Evolutionary conservation across 2,797 vertebrate species (phyloP), one percentile per base, ranked within the genome.

Genomic region (Onychomys leucogaster): DNA sequence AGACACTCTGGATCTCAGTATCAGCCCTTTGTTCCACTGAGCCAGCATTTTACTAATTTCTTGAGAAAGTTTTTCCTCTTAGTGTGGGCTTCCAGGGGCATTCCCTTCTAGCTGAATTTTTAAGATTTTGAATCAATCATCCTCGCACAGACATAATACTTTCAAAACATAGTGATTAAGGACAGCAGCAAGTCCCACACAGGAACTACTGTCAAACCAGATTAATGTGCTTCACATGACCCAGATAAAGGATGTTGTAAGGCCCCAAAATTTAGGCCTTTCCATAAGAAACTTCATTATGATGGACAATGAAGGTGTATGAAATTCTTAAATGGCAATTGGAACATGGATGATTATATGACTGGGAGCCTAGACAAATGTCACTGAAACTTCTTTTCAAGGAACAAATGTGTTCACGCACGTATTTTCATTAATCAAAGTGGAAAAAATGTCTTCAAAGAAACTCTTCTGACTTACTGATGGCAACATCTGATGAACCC

Each of bases 1-100:
- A 73, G 63, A 81, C 29, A 17, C 87, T 32, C 67, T 1, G 4
- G 78, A n/a, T 34, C 76, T 88, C 59, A 81, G 83, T 37, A 67
- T 93, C 90, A 90, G 41, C 6, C 76, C 61, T 96, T 95, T 87
- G 94, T 96, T 96, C 55, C 81, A 90, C 89, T 59, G 90, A 90
- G 55, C 61, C 76, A 96, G 89, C 55, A 6, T 69, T 96, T 84
- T 75, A 82, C 77, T 67, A 75, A 90, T 83, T 57, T 94, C 65
- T 59, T 81, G 61, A 82, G 90, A 94, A 80, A 46, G 41, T 34
- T 87, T 63, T 55, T 89, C 69, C 71, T 94, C 94, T 91, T 71
- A 88, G 93, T 46, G 84, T 41, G 65, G 87, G 84, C 75, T 82
- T 92, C 89, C 73, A 69, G 93, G 86, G 91, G 23, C 59, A 57